These are phyloP conservation scores for Myotis brandtii DNA, from an alignment of 2,113 vertebrate genomes.

Conservation along the genomic window DNA sequence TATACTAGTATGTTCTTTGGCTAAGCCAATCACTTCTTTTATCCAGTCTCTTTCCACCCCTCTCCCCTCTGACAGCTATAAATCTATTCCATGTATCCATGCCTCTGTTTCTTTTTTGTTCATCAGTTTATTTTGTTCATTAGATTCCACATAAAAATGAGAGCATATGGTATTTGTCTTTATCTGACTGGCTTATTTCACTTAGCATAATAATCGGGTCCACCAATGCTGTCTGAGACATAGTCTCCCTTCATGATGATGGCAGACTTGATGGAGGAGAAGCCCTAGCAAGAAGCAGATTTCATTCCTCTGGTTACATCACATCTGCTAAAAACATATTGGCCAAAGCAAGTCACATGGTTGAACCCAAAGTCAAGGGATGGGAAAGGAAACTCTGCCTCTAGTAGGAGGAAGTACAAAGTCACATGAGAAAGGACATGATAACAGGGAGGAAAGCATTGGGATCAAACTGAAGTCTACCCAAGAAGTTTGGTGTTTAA, in stretches of 20 bases:
- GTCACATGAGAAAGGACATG: background rate
- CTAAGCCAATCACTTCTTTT: background rate
- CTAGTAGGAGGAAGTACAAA: background rate
- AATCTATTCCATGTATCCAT: background rate
- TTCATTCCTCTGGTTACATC: background rate
- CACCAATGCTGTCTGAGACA: background rate
- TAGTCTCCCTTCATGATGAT: background rate
- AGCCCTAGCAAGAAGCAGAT: background rate
- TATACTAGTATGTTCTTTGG: background rate
- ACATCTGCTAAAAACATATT: slow-evolving; percentile 1
- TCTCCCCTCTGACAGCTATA: background rate
- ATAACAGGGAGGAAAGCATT: background rate
- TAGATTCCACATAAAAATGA: background rate
- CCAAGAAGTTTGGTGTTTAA: background rate
- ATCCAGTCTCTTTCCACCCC: background rate
- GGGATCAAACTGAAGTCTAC: background rate
- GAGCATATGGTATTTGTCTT: background rate
- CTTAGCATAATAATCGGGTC: background rate
- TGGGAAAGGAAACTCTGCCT: background rate
- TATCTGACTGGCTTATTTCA: background rate
- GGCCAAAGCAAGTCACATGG: background rate
- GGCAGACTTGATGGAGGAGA: background rate
- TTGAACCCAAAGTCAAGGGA: background rate
- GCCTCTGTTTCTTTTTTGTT: background rate
- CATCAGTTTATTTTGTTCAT: background rate